These are phyloP conservation scores for Chitala chitala DNA, from an alignment of 2,113 vertebrate genomes.

Conservation along the genomic window DNA sequence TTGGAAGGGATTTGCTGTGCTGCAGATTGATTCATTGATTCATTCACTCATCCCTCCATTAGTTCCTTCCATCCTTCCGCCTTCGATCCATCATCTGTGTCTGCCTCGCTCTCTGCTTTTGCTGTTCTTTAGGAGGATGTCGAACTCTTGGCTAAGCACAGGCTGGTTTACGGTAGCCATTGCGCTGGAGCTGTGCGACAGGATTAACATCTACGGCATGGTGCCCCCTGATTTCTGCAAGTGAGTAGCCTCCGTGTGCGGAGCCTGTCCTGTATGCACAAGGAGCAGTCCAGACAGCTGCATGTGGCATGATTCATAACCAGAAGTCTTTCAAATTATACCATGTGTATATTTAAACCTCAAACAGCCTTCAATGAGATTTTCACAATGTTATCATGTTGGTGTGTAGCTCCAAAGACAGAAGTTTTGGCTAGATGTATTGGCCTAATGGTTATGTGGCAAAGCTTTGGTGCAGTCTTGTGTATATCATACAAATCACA, in stretches of 20 bases:
- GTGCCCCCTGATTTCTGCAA: conserved; percentile 97
- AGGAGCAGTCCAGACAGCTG: too few species aligned
- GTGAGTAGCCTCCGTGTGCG: conserved; percentile 57
- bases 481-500: neutral
- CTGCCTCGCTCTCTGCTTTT: neutral
- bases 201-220: conserved; percentile 95
- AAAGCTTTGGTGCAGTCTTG: neutral
- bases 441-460: too few species aligned
- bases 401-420: too few species aligned
- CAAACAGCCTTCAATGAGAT: too few species aligned
- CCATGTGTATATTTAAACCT: too few species aligned
- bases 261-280: too few species aligned
- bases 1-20: neutral
- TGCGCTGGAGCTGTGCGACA: conserved; percentile 91
- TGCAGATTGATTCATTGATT: too few species aligned
- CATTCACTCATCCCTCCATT: too few species aligned
- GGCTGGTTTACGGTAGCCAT: conserved; percentile 99
- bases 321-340: too few species aligned
- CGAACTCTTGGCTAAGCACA: conserved; percentile 97
- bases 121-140: conserved; percentile 84
- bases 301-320: too few species aligned
- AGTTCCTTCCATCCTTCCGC: conserved; percentile 2
- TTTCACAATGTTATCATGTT: too few species aligned
- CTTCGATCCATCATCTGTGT: neutral
- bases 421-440: too few species aligned